Evolutionary conservation across 2,888 invertebrate genomes (phyloP), one percentile per base, ranked within the genome.

Genomic region (Prenolepis imparis): DNA sequence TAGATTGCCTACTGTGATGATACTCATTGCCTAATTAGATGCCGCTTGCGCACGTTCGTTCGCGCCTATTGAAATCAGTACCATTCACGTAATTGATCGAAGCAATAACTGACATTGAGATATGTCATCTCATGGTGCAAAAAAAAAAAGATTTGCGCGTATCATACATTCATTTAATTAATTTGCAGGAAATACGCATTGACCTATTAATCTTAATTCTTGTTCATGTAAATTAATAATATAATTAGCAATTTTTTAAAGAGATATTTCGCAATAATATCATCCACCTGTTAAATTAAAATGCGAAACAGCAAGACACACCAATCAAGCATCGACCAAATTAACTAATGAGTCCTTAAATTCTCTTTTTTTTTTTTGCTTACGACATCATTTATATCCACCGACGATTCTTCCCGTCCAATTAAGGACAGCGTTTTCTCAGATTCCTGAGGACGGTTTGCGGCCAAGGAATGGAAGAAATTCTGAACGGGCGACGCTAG

Each of bases 341-440:
- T 73, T 72, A 78, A 64, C 21, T 64, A 39, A 59, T 44, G 24
- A 70, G 36, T 15, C 2, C 41, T 55, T 57, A 9, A 68, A 70
- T 3, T 28, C 5, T 11, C 3, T 1, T 24, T 32, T 59, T 57
- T 44, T 44, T 28, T n/a, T n/a, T n/a, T n/a, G n/a, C 15, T 21
- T 39, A 18, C 44, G 0, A 4, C 21, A n/a, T 15, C 41, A 11
- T 80, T 59, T 73, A 41, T 59, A 36, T 59, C 57, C 36, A 72
- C 24, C 32, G 59, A 59, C 57, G 72, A 81, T 8, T 70, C 84
- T 84, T 82, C 75, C 63, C 21, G 32, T 32, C 59, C 86, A 83
- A 88, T 89, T 86, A 88, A 89, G 88, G 86, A 84, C 83, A 74
- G 78, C 82, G 86, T 84, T 78, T 44, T 80, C 80, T 24, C 63